Conservation (phyloP, 2,113 vertebrate species). For the Serinus canaria region DNA sequence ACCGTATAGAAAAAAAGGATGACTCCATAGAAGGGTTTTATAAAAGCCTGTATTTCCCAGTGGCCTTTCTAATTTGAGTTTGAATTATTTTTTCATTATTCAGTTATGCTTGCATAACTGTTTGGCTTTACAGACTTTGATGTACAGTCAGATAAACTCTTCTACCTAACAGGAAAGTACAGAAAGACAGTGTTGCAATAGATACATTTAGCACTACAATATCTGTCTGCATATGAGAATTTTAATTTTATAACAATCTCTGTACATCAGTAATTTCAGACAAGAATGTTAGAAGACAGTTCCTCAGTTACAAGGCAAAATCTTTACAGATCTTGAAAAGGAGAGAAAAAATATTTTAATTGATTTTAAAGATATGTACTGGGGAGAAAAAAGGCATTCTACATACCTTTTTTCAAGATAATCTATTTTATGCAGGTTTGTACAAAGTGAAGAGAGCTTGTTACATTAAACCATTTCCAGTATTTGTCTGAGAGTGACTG, state of each 20-base stretch:
- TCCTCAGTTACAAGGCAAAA: background rate
- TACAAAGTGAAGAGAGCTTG: background rate
- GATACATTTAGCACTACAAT: background rate
- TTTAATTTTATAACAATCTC: background rate
- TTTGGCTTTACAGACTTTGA: background rate
- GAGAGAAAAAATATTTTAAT: background rate
- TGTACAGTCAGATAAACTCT: background rate
- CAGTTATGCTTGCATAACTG: background rate
- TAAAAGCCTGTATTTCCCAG: background rate
- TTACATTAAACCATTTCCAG: background rate
- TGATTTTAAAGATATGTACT: background rate
- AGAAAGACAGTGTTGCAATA: background rate
- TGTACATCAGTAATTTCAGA: background rate
- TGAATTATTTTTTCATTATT: background rate
- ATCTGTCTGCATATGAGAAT: background rate
- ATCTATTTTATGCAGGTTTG: background rate
- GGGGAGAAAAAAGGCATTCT: background rate
- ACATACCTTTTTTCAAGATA: background rate
- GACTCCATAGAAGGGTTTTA: background rate
- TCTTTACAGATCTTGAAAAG: background rate
- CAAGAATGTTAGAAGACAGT: background rate
- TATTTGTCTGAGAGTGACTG: background rate
- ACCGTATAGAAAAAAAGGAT: background rate
- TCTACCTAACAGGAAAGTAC: background rate
- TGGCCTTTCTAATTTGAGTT: background rate